Base-by-base conservation (phyloP, 1,140 invertebrate genomes). In the Cardiocondyla obscurior region DNA sequence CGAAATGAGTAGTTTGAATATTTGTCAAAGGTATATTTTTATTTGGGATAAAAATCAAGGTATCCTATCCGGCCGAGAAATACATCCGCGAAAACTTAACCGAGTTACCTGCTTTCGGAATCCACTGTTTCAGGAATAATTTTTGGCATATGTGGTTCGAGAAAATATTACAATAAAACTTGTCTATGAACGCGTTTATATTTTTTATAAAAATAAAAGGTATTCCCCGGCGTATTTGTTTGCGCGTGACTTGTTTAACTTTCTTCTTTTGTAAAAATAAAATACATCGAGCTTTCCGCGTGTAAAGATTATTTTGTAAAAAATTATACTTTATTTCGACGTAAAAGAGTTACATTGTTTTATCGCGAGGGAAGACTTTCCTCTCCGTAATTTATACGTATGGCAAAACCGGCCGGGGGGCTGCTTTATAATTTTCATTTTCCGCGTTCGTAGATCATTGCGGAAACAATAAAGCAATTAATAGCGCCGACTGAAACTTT, bases 71-170 rank as follows among this genome's bases (percentile, higher is more conserved):
- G n/a, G n/a, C n/a, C n/a, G n/a, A n/a, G n/a, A n/a, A n/a, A n/a
- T n/a, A n/a, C n/a, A n/a, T n/a, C n/a, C n/a, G n/a, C n/a, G 64
- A 62, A 62, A 74, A 62, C 33, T 44, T 46, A 22, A 22, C 25
- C 42, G 44, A 74, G n/a, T 58, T n/a, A n/a, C n/a, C n/a, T n/a
- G n/a, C n/a, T n/a, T n/a, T n/a, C n/a, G n/a, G n/a, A n/a, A n/a
- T n/a, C n/a, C n/a, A n/a, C 3, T 22, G 8, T 6, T 76, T 49
- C n/a, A 62, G 12, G 28, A 76, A 76, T 76, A 76, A 76, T 64
- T 76, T 8, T 25, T 19, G 14, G 6, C 3, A 10, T 33, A 36
- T n/a, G 4, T 22, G 12, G 10, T 19, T 19, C 33, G 19, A 33
- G 14, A 76, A 0, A 62, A 49, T 25, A 19, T 60, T 44, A 14